Base-by-base conservation (phyloP, 2,797 vertebrate species). In the Margarornis squamiger region DNA sequence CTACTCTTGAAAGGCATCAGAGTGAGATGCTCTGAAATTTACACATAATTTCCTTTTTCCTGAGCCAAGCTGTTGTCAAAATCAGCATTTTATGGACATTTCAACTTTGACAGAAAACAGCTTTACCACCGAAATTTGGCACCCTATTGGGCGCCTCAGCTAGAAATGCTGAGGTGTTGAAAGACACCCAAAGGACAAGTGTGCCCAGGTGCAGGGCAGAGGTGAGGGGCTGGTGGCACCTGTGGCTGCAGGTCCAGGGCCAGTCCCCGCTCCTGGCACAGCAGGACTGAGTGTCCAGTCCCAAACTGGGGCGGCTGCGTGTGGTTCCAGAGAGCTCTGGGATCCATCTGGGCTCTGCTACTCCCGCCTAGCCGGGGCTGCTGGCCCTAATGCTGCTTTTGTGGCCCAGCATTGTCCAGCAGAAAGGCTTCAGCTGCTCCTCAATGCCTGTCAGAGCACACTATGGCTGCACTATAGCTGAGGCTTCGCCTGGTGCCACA, bases 361-460 rank as follows among this genome's bases (percentile, higher is more conserved):
- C 58, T 96, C 93, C 93, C 36, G 73, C 78, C 92, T 86, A 62
- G 77, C 84, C 22, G 30, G 45, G 72, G 65, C 79, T 86, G 92
- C 85, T 65, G 7, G 41, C 83, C 41, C 20, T 46, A 92, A 63
- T 29, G 78, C 86, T 67, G 92, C 94, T 90, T 93, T 95, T 95
- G 91, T 95, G 72, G 91, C 66, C 83, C 92, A 38, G 91, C 85
- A 82, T 75, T 95, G 94, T 91, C 58, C 19, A 5, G 82, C 89
- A 95, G 74, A 86, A 86, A 90, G 84, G 81, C 93, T 66, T 58
- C 83, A 36, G 27, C 66, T 7, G 66, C 80, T 76, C 59, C 91
- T 90, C 95, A 70, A 74, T 88, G 91, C 81, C 76, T 92, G 93
- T 92, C 96, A 76, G 49, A 91, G 79, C 15, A 4, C 91, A 24